phyloP scores from a whole-genome alignment of 2,888 invertebrate species.

The Torymus tubicola region DNA sequence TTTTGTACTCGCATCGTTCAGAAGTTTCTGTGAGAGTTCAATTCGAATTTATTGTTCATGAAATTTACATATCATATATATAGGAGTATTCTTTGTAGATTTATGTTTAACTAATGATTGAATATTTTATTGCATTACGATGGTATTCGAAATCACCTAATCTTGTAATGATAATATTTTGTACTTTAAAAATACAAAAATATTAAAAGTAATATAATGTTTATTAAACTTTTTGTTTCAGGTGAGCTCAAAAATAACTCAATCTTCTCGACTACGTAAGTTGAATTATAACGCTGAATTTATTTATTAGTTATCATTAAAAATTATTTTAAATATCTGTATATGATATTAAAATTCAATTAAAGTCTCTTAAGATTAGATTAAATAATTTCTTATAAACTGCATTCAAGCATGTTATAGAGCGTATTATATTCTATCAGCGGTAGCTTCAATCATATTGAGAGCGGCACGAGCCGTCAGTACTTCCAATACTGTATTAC shows the following conservation, averaged over 20 bases:
- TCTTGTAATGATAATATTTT: background rate
- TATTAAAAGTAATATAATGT: background rate
- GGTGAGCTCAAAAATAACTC: background rate
- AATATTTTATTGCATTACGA: no score
- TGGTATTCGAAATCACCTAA: no score
- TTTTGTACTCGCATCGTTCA: background rate
- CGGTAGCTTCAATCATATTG: background rate
- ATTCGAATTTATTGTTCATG: no score
- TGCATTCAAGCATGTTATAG: no score
- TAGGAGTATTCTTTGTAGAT: no score
- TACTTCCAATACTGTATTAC: background rate
- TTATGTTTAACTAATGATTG: no score
- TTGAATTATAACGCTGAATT: background rate
- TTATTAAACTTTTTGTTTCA: slow-evolving; percentile 11
- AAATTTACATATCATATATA: no score
- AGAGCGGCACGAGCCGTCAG: background rate
- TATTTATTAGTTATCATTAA: background rate
- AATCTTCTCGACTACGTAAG: background rate
- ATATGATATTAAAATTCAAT: no score
- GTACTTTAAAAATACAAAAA: no score
- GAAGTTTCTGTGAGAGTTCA: background rate
- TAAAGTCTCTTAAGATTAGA: no score
- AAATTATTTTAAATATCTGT: background rate
- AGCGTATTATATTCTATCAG: background rate
- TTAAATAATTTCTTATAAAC: no score